Evolutionary conservation across 2,888 invertebrate species (phyloP).

Genomic region (Dioctria linearis): DNA sequence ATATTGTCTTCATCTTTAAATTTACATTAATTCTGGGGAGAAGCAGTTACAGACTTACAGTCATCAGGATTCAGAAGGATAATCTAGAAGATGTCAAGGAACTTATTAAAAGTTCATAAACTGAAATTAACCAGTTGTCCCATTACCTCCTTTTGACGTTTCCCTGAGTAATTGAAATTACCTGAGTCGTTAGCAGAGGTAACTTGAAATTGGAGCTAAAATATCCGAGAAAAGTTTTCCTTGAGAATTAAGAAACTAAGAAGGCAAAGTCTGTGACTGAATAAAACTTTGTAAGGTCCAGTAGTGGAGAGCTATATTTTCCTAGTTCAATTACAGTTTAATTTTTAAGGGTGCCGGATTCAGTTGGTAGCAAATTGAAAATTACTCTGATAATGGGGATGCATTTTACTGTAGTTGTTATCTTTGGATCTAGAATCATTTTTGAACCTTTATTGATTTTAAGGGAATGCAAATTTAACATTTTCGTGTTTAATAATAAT

Average conservation of each 20-base stretch:
- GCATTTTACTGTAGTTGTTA: no score
- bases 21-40: slow-evolving; percentile 39
- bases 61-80: slow-evolving; percentile 26
- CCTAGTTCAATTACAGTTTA: slow-evolving; percentile 11
- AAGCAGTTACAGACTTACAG: slow-evolving; percentile 10
- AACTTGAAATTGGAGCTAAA: slow-evolving; percentile 30
- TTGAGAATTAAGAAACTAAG: slow-evolving; percentile 46
- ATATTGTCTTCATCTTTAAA: slow-evolving; percentile 48
- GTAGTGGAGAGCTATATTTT: background rate
- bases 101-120: slow-evolving; percentile 59
- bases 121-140: slow-evolving; percentile 58
- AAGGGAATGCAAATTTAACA: no score
- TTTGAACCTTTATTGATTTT: no score
- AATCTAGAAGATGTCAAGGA: slow-evolving; percentile 56
- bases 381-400: no score
- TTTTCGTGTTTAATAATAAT: no score
- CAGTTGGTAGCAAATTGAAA: no score
- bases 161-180: slow-evolving; percentile 58
- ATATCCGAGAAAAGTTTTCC: slow-evolving; percentile 54
- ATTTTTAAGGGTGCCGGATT: background rate
- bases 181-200: slow-evolving; percentile 55
- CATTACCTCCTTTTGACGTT: slow-evolving; percentile 54
- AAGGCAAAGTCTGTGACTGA: slow-evolving; percentile 31
- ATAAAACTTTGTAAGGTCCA: slow-evolving; percentile 16
- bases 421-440: no score